A percentile compares a stretch with the other conserved stretches of the same genome.
These are phyloP conservation scores for Lasius platythorax DNA, from an alignment of 2,888 invertebrate species.

Conservation along the genomic window DNA sequence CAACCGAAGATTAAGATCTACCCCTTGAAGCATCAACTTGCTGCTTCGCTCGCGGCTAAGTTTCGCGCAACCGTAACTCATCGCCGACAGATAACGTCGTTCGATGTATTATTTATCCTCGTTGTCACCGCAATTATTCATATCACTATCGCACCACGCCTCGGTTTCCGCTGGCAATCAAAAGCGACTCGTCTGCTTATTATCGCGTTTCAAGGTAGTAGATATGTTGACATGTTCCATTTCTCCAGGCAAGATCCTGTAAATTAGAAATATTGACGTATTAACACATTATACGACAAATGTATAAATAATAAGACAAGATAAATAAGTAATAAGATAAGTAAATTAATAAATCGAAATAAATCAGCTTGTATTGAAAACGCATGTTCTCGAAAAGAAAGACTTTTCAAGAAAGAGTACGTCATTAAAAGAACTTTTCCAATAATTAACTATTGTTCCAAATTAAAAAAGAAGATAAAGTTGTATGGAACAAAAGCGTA, in stretches of 20 bases:
- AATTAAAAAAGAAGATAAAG: background rate
- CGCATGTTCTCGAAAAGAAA: background rate
- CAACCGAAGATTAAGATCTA: slow-evolving; percentile 83
- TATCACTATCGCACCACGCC: slow-evolving; percentile 79
- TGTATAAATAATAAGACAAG: background rate
- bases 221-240: slow-evolving; percentile 67
- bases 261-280: slow-evolving; percentile 30
- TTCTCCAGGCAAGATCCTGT: slow-evolving; percentile 58
- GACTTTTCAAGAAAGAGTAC: background rate
- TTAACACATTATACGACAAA: background rate
- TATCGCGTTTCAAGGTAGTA: slow-evolving; percentile 66
- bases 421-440: background rate
- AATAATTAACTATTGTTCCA: background rate
- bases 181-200: slow-evolving; percentile 79
- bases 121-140: slow-evolving; percentile 84
- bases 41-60: slow-evolving; percentile 67
- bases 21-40: slow-evolving; percentile 79
- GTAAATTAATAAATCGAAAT: background rate
- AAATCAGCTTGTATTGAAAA: background rate
- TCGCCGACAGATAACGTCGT: slow-evolving; percentile 81
- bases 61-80: slow-evolving; percentile 79
- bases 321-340: background rate
- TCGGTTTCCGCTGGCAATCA: slow-evolving; percentile 81
- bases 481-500: background rate
- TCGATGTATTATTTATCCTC: slow-evolving; percentile 83